Conservation (phyloP, 2,113 vertebrate species). For the Sinosuthora webbiana region DNA sequence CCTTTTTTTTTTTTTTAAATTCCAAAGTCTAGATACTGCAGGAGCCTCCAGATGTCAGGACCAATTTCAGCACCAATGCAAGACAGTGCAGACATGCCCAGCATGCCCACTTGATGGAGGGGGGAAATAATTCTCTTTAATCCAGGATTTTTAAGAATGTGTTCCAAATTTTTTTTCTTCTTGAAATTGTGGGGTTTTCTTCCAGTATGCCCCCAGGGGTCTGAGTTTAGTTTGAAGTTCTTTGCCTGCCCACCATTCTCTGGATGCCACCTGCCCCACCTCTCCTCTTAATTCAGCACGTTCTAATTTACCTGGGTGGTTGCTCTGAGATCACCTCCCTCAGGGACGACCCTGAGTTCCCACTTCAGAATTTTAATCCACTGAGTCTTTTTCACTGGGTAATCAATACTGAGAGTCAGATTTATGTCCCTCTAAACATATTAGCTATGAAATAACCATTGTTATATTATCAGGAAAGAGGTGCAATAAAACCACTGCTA, state of each 20-base stretch:
- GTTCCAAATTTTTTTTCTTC: neutral
- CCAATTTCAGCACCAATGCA: neutral
- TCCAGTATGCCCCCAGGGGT: neutral
- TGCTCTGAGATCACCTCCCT: constrained; percentile 8
- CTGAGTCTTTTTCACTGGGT: neutral
- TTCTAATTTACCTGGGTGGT: constrained; percentile 33
- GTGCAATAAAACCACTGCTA: neutral
- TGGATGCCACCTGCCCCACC: neutral
- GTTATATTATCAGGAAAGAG: neutral
- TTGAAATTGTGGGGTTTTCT: neutral
- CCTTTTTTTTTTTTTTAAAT: neutral
- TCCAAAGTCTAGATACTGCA: neutral
- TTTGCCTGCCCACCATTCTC: neutral
- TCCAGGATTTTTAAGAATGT: neutral
- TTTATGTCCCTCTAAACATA: neutral
- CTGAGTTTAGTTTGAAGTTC: neutral
- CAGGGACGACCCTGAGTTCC: neutral
- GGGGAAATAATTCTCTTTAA: neutral
- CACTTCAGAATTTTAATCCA: constrained; percentile 58
- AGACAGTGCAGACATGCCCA: neutral
- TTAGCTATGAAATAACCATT: constrained; percentile 1
- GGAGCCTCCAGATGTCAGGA: neutral
- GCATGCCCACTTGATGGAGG: neutral
- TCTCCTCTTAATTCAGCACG: neutral
- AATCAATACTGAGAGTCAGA: constrained; percentile 41